Conservation (phyloP, 2,113 vertebrate genomes). For the Neodontobutis hainanensis region DNA sequence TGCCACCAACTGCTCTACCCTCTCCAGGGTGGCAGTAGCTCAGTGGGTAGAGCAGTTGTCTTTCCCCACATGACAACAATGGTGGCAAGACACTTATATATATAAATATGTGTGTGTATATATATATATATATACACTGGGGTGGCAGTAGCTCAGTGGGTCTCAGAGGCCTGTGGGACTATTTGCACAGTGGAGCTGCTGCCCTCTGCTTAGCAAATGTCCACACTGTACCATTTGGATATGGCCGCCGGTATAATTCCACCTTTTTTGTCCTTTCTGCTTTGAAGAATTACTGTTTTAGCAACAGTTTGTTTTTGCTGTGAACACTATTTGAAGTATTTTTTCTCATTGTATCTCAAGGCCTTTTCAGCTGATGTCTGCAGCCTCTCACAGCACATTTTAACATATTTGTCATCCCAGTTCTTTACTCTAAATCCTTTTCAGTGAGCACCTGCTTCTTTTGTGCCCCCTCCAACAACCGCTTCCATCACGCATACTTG, state of each 20-base stretch:
- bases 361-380: slow-evolving; percentile 41
- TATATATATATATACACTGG: no score
- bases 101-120: no score
- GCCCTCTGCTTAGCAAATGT: slow-evolving; percentile 61
- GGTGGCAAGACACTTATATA: no score
- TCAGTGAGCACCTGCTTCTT: slow-evolving; percentile 8
- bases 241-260: slow-evolving; percentile 18
- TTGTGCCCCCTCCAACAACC: slow-evolving; percentile 28
- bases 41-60: no score
- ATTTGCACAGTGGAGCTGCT: slow-evolving; percentile 28
- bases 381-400: slow-evolving; percentile 4
- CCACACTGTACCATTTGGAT: slow-evolving; percentile 32
- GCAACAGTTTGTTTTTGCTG: not conserved
- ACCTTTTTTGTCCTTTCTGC: not conserved
- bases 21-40: no score
- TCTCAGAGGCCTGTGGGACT: slow-evolving; percentile 39
- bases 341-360: slow-evolving; percentile 1
- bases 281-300: slow-evolving; percentile 4
- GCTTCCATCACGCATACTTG: slow-evolving; percentile 57
- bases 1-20: no score
- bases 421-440: slow-evolving; percentile 27
- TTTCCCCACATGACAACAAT: no score
- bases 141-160: slow-evolving; percentile 44
- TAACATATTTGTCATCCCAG: slow-evolving; percentile 14
- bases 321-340: slow-evolving; percentile 1